phyloP scores from a whole-genome alignment of 1,140 invertebrate species.

The Drosophila pectinifera region DNA sequence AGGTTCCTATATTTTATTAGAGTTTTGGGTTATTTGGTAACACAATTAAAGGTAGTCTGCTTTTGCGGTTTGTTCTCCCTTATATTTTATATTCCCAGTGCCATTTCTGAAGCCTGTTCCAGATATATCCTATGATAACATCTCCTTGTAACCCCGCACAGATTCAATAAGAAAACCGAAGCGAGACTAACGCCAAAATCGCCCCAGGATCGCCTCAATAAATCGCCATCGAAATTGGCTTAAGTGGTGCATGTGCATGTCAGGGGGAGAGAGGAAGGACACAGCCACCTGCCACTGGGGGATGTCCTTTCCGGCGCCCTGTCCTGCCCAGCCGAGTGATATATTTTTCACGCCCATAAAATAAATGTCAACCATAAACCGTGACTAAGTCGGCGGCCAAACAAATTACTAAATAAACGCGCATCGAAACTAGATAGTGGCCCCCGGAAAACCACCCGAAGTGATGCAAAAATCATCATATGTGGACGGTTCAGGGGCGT shows the following conservation, averaged over 20 bases:
- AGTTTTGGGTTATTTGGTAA: background rate
- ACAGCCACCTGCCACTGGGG: conserved; percentile 55
- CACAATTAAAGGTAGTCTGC: too few species aligned
- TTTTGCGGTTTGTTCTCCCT: background rate
- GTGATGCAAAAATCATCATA: conserved; percentile 26
- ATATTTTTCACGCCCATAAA: conserved; percentile 82
- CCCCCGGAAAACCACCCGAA: conserved; percentile 18
- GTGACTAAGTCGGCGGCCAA: conserved; percentile 70
- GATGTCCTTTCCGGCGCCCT: background rate
- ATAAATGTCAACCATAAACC: conserved; percentile 81
- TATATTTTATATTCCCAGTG: too few species aligned
- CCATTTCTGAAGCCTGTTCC: too few species aligned
- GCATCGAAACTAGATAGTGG: conserved; percentile 33
- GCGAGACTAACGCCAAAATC: conserved; percentile 60
- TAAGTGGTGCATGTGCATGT: conserved; percentile 45
- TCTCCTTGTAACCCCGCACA: background rate
- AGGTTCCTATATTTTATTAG: too few species aligned
- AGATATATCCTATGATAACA: conserved; percentile 3
- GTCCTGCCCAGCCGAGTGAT: conserved; percentile 45
- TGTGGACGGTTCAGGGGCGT: conserved; percentile 10
- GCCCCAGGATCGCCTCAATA: conserved; percentile 62
- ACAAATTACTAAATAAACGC: conserved; percentile 81
- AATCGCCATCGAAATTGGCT: conserved; percentile 74
- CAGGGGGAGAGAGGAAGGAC: conserved; percentile 5
- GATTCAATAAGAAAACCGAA: conserved; percentile 47